phyloP scores from a whole-genome alignment of 1,140 invertebrate genomes.

The Diprion similis region DNA sequence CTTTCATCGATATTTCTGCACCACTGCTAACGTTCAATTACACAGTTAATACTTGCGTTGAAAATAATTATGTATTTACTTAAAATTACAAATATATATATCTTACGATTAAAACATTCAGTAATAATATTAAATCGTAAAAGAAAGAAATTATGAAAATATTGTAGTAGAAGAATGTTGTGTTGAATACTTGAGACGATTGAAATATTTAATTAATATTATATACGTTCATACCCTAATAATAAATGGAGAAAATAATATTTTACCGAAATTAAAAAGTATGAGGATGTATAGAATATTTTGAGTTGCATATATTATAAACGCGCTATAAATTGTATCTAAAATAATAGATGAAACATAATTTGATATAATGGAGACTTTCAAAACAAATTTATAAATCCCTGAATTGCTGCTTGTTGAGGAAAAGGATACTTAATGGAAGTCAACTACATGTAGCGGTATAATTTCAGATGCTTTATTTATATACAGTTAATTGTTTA shows the following conservation, averaged over 20 bases:
- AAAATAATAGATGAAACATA: conserved; percentile 2
- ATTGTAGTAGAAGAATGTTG: background rate
- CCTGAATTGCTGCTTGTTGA: too few species aligned
- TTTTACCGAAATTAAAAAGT: conserved; percentile 26
- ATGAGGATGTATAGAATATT: background rate
- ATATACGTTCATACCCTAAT: conserved; percentile 32
- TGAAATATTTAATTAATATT: conserved; percentile 24
- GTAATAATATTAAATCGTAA: background rate
- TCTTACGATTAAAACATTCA: background rate
- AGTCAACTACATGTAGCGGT: background rate
- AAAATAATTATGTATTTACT: background rate
- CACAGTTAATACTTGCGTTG: background rate
- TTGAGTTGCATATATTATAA: too few species aligned
- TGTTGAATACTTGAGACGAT: background rate
- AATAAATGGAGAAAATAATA: conserved; percentile 29
- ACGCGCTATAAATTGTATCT: background rate
- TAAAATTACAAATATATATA: conserved; percentile 9
- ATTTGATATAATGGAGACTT: background rate
- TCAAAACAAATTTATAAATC: too few species aligned
- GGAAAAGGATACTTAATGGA: background rate
- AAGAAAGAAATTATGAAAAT: background rate
- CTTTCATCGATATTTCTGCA: background rate
- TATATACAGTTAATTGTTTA: background rate
- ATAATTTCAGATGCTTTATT: conserved; percentile 4
- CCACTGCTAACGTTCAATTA: background rate